A percentile compares a stretch with the other conserved stretches of the same genome.
These are phyloP conservation scores for Drosophila antonietae DNA, from an alignment of 2,888 invertebrate genomes.

Conservation along the genomic window DNA sequence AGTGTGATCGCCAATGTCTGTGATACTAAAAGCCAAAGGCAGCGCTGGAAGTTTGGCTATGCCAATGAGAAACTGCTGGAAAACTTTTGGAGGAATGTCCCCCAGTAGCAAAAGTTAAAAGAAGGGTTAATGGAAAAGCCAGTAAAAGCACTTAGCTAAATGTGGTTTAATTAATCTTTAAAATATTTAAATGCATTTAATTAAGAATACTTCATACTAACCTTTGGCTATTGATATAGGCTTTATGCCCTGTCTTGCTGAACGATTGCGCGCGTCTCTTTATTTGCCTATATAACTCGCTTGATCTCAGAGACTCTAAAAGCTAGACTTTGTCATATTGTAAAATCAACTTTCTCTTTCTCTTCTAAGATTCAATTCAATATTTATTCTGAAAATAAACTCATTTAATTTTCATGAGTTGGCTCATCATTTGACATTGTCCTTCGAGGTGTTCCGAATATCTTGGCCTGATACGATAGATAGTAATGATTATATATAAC, in stretches of 20 bases:
- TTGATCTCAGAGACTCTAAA: not conserved
- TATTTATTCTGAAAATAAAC: not conserved
- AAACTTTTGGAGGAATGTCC: constrained; percentile 58
- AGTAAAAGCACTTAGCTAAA: not conserved
- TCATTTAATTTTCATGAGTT: not conserved
- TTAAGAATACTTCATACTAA: not conserved
- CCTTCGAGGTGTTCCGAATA: constrained; percentile 39
- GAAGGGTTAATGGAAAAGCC: not conserved
- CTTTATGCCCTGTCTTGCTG: not conserved
- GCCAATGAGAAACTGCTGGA: constrained; percentile 69
- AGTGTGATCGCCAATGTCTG: constrained; percentile 88
- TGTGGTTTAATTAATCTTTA: not conserved
- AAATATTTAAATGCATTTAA: not conserved
- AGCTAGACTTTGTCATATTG: not conserved
- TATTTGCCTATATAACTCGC: not conserved
- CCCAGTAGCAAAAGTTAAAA: not conserved
- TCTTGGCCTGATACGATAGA: constrained; percentile 30
- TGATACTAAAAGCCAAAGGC: constrained; percentile 81
- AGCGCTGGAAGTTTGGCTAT: constrained; percentile 81
- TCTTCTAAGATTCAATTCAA: not conserved
- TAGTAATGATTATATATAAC: constrained; percentile 44
- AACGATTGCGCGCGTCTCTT: not conserved
- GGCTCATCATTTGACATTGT: not conserved
- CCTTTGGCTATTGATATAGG: not conserved
- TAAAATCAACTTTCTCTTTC: not conserved